A percentile compares a stretch with the other conserved stretches of the same genome.
phyloP scores from a whole-genome alignment of 2,113 vertebrate species.

The Sylvia atricapilla region DNA sequence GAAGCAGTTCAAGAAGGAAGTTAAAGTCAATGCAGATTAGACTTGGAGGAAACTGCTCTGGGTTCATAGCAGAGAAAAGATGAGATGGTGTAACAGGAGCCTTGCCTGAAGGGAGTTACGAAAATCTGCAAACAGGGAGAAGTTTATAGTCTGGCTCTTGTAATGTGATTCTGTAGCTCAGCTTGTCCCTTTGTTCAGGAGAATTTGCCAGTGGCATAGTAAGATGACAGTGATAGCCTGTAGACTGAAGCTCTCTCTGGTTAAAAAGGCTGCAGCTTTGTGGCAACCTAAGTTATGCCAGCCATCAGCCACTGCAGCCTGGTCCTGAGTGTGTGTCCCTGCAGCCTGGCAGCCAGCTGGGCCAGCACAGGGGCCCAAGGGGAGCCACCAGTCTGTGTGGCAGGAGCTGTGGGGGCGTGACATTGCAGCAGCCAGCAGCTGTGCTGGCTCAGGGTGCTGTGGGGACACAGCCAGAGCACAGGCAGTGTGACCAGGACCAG shows the following conservation, averaged over 20 bases:
- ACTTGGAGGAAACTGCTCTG: neutral
- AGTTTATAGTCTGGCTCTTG: neutral
- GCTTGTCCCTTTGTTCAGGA: neutral
- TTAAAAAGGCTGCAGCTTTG: neutral
- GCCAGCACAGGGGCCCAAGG: neutral
- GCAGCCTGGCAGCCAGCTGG: neutral
- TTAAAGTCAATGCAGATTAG: neutral
- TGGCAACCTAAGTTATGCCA: neutral
- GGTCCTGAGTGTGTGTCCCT: neutral
- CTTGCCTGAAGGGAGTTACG: neutral
- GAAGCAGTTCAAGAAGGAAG: neutral
- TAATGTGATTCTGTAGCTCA: neutral
- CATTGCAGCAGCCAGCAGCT: neutral
- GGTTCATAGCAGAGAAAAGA: neutral
- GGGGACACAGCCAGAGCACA: neutral
- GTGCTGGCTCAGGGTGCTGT: neutral
- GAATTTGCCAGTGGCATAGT: neutral
- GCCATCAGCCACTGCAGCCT: neutral
- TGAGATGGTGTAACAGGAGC: neutral
- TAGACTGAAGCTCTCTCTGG: neutral
- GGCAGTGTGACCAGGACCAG: neutral
- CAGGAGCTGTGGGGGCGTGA: neutral
- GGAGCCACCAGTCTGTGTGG: neutral
- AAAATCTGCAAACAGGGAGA: neutral
- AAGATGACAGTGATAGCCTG: neutral